A percentile compares a stretch with the other conserved stretches of the same genome.
phyloP scores from a whole-genome alignment of 1,140 invertebrate species.

The Euura saliciscinereae region DNA sequence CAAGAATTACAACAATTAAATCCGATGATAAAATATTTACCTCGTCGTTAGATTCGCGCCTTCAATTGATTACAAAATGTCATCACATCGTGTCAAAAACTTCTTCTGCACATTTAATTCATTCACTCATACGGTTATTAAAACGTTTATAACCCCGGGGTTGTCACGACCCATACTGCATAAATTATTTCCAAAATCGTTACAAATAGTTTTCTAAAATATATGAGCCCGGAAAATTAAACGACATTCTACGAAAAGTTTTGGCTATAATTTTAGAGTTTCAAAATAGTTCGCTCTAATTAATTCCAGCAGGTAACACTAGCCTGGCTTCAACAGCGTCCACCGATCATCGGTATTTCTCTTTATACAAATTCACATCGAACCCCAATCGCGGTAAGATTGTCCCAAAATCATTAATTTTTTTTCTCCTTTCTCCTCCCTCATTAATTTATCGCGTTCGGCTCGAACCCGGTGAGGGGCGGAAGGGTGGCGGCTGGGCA shows the following conservation, averaged over 20 bases:
- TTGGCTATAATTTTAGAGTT: constrained; percentile 10
- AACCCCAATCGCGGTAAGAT: too few species aligned
- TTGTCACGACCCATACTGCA: neutral
- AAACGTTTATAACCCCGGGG: neutral
- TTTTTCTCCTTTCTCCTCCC: too few species aligned
- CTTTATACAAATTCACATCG: too few species aligned
- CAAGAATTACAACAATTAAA: neutral
- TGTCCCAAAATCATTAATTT: too few species aligned
- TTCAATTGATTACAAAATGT: too few species aligned
- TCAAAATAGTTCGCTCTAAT: constrained; percentile 11
- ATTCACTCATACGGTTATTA: neutral
- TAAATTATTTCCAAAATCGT: constrained; percentile 8
- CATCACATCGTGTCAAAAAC: too few species aligned
- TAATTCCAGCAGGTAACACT: neutral
- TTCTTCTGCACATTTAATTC: neutral
- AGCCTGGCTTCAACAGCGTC: too few species aligned
- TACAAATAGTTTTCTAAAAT: neutral
- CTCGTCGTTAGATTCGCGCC: neutral
- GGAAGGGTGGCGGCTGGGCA: neutral
- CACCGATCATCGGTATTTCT: too few species aligned
- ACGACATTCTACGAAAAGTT: constrained; percentile 14
- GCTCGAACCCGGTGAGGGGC: neutral
- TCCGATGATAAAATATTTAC: neutral
- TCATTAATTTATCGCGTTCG: neutral
- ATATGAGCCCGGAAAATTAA: constrained; percentile 13